Conservation (phyloP, 2,888 invertebrate species). For the Stratiomys singularior region DNA sequence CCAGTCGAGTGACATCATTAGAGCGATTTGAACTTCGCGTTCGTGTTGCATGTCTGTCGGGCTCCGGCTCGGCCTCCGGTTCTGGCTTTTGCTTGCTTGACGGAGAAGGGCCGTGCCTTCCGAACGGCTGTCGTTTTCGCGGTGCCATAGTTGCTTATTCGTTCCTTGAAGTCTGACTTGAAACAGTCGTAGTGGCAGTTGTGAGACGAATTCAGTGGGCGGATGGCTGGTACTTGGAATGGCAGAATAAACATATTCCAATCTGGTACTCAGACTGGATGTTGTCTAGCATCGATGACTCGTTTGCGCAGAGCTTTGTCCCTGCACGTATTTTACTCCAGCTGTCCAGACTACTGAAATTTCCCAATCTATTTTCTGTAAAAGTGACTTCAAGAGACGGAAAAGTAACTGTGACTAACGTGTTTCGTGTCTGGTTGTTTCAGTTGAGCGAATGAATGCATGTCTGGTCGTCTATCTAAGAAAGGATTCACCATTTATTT, state of each 20-base stretch:
- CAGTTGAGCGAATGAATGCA: slow-evolving; percentile 7
- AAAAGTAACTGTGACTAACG: neutral
- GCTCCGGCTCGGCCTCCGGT: neutral
- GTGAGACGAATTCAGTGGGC: too few species aligned
- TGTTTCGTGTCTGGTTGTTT: slow-evolving; percentile 7
- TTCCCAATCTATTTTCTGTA: too few species aligned
- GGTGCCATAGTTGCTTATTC: neutral
- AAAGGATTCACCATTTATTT: slow-evolving; percentile 19
- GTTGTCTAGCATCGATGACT: too few species aligned
- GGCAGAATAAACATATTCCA: too few species aligned
- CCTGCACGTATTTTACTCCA: too few species aligned
- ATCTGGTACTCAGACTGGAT: too few species aligned
- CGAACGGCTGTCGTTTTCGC: neutral
- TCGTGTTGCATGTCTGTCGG: slow-evolving; percentile 19
- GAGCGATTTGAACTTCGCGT: neutral
- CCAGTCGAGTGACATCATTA: slow-evolving; percentile 39
- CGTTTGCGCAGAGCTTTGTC: too few species aligned
- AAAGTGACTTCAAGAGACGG: slow-evolving; percentile 24
- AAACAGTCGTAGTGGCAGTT: too few species aligned
- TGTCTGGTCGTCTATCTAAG: neutral
- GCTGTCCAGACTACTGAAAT: too few species aligned
- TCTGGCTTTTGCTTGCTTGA: slow-evolving; percentile 1
- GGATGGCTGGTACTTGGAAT: neutral
- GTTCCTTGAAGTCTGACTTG: slow-evolving; percentile 25
- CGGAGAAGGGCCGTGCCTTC: slow-evolving; percentile 14